Evolutionary conservation across 2,113 vertebrate species (phyloP), one percentile per base, ranked within the genome.

Genomic region (Colaptes auratus): DNA sequence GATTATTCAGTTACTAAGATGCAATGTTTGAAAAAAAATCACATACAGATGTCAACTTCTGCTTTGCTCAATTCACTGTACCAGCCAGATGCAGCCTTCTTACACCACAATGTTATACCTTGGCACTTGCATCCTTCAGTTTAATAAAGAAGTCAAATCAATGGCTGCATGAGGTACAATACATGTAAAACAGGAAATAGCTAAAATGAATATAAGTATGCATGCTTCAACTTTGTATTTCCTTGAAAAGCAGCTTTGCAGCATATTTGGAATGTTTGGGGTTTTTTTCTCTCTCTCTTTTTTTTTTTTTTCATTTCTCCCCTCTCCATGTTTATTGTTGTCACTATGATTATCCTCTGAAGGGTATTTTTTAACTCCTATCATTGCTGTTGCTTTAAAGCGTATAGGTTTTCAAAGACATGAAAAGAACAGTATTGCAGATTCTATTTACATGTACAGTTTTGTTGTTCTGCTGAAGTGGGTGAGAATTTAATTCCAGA

Each of bases 291-390:
- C n/a, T n/a, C n/a, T n/a, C n/a, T n/a, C n/a, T n/a, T n/a, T n/a
- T n/a, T n/a, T 69, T 64, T 85, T 5, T 52, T 56, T 23, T 0
- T 0, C 1, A 35, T 52, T 65, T 30, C 8, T 12, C 42, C 19
- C 18, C 18, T n/a, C 6, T 1, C 3, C 5, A 1, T 64, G 7
- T 78, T 82, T 82, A n/a, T 58, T 72, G 4, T 77, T 86, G 30
- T 55, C 5, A 44, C 24, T 53, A 15, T 44, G n/a, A 6, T 79
- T 76, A 76, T 33, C 4, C 6, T 87, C 30, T 69, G 63, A 60
- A 84, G 36, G 10, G 33, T 8, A 1, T 70, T 9, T 80, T 90
- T 76, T 79, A 44, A 58, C 10, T 89, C 9, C 60, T 64, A 2
- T 46, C 33, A 21, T 28, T 88, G 35, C 46, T 81, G 46, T 82